Conservation (phyloP, 2,113 vertebrate species). For the Albula goreensis region DNA sequence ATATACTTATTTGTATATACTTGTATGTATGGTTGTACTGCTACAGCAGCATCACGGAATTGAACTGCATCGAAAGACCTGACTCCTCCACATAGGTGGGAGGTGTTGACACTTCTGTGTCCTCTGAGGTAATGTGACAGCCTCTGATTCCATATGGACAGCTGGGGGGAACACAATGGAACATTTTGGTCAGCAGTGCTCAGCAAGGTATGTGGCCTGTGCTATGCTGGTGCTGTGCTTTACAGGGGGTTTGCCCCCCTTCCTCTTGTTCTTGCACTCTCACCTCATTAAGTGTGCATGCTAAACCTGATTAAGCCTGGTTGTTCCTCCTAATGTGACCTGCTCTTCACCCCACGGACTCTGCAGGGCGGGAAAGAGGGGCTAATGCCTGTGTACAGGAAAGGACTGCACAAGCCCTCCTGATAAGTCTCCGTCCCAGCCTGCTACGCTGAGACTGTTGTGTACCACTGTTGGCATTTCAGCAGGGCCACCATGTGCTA, state of each 20-base stretch:
- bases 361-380: neutral
- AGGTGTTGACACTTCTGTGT: neutral
- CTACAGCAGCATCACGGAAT: no score
- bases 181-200: no score
- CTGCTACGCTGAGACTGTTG: neutral
- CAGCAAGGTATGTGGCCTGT: no score
- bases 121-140: neutral
- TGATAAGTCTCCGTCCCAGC: neutral
- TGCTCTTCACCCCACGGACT: constrained; percentile 47
- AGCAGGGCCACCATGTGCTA: neutral
- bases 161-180: neutral
- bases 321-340: constrained; percentile 63
- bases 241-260: no score
- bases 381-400: neutral
- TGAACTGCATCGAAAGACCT: no score
- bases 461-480: neutral
- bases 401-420: no score
- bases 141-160: neutral
- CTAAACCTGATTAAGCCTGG: constrained; percentile 67
- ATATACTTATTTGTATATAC: no score
- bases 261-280: no score
- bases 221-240: no score
- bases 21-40: no score
- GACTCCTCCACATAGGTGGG: no score
- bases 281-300: constrained; percentile 45